Base-by-base conservation (phyloP, 2,113 vertebrate species). In the Pavo muticus region DNA sequence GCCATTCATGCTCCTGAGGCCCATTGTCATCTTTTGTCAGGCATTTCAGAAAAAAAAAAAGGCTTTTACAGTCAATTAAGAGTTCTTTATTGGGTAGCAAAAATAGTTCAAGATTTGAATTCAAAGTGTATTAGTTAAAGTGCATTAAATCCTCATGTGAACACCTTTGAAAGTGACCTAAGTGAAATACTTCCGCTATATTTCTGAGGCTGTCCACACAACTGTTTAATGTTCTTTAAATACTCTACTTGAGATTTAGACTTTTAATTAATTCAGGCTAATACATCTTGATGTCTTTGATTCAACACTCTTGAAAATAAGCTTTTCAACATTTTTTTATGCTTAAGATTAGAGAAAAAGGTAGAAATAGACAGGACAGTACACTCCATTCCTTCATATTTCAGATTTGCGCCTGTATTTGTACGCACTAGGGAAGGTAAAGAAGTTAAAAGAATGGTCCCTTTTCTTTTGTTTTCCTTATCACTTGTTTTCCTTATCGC, bases 191-290 rank as follows among this genome's bases (percentile, higher is more conserved):
- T 88, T 27, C 32, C 47, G 29, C 79, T 80, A 5, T 77, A 74
- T 86, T 94, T 96, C 71, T 94, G 40, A 82, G 35, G 24, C 27
- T 70, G 32, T 32, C 37, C 10, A 30, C 50, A 77, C 42, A 35
- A 67, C 59, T 75, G 18, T 75, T 95, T 91, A 91, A 92, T 74
- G 42, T 60, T 81, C 68, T 88, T 24, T 81, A 94, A 91, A 92
- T 94, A 93, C 48, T 57, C 10, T 47, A 27, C 27, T 77, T 88
- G 56, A 86, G 16, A 83, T 80, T 93, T 44, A 91, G 39, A 37
- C 5, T 3, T 83, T 69, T 88, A 94, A 67, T 88, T 92, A 87
- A 92, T 85, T 92, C 45, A 52, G 2, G n/a, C 61, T 71, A 80
- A 57, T 85, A 50, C 11, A 56, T 86, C 50, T 91, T 67, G 14